Percentiles rank a stretch among this genome's conserved stretches.
phyloP scores from a whole-genome alignment of 2,113 vertebrate genomes.

The Stegostoma tigrinum region DNA sequence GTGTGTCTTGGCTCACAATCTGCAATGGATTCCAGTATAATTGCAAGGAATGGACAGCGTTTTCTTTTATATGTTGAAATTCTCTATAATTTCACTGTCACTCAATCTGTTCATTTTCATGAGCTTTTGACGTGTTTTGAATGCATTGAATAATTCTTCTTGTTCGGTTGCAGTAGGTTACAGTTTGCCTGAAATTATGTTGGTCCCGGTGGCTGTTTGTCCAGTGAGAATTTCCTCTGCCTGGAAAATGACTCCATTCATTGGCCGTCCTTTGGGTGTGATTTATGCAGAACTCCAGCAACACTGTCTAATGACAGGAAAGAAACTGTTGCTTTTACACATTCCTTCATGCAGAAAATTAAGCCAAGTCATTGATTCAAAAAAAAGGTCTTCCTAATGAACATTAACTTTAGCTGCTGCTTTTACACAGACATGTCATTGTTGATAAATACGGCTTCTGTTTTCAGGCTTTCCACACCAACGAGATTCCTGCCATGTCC shows the following conservation, averaged over 20 bases:
- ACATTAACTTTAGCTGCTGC: background rate
- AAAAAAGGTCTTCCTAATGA: background rate
- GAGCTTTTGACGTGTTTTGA: background rate
- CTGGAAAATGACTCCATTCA: conserved; percentile 16
- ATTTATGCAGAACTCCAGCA: background rate
- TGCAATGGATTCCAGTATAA: background rate
- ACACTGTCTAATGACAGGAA: background rate
- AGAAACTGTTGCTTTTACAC: background rate
- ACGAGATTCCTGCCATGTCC: background rate
- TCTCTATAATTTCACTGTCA: background rate
- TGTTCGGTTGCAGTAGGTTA: background rate
- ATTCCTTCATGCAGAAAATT: background rate
- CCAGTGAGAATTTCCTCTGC: background rate
- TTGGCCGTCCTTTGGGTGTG: background rate
- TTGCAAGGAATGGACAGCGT: background rate
- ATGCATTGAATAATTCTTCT: background rate
- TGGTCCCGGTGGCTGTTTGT: background rate
- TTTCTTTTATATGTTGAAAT: background rate
- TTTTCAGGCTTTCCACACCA: background rate
- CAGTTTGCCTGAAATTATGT: background rate
- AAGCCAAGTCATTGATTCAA: background rate
- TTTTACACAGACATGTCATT: background rate
- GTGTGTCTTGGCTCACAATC: background rate
- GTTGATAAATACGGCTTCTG: background rate
- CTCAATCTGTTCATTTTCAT: background rate